Percentiles rank a stretch among this genome's conserved stretches.
These are phyloP conservation scores for Todiramphus saurophagus DNA, from an alignment of 2,113 vertebrate species.

Conservation along the genomic window DNA sequence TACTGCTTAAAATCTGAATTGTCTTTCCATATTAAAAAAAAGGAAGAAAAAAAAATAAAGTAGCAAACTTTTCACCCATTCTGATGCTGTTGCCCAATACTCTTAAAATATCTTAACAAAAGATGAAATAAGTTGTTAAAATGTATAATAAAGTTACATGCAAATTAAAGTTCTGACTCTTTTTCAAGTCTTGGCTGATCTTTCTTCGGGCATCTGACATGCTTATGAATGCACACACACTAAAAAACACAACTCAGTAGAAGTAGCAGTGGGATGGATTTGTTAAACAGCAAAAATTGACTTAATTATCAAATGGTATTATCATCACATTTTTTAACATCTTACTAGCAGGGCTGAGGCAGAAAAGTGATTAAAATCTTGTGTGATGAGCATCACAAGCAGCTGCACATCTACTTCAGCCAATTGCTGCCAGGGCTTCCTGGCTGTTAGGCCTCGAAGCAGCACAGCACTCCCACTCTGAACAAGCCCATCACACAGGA, in stretches of 20 bases:
- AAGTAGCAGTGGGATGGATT: not conserved
- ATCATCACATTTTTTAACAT: not conserved
- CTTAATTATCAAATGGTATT: not conserved
- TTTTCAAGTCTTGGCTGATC: not conserved
- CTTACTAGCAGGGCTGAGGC: not conserved
- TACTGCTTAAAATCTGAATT: not conserved
- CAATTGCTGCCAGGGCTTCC: not conserved
- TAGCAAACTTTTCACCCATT: not conserved
- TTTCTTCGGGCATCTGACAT: not conserved
- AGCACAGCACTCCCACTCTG: fast-evolving
- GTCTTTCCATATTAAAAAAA: not conserved
- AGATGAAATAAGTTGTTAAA: not conserved
- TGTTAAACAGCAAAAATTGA: not conserved
- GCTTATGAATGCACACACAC: not conserved
- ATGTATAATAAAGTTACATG: not conserved
- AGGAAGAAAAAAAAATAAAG: too few species aligned
- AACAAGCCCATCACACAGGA: not conserved
- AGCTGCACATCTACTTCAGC: not conserved
- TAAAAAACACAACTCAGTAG: not conserved
- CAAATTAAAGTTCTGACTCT: not conserved
- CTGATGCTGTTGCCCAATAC: not conserved
- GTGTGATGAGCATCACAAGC: not conserved
- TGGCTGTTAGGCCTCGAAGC: not conserved
- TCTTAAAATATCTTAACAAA: not conserved
- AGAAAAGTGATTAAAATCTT: not conserved